Evolutionary conservation across 30 jellyfish, hydroid and myxozoan genomes (phyloP), one percentile per base, ranked within the genome.

Genomic region (Rhopilema esculentum): DNA sequence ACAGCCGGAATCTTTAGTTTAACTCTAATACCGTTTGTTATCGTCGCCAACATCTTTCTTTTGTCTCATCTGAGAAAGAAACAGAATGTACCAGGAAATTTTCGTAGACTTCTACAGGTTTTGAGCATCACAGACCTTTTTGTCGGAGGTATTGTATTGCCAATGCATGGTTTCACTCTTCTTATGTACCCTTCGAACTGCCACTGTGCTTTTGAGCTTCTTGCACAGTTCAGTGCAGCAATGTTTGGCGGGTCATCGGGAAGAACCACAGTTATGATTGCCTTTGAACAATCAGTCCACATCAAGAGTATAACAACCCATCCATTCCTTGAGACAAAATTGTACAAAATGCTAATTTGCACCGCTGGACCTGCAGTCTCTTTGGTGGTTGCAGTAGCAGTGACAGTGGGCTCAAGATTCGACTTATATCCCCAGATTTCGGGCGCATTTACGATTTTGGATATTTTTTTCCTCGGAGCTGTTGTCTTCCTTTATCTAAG

Each of bases 131-230:
- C 93, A 1, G 97, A 90, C 29, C 49, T 81, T 9, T 62, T 82
- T 23, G 91, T 90, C 28, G 97, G 97, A 12, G 70, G 61, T 17
- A 4, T 83, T 16, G 93, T 80, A n/a, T 74, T 90, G 40, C 97
- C 97, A 25, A 21, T 75, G 0, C 69, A 0, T 71, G 86, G 85
- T 24, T 27, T 74, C 24, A 24, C 77, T 22, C 53, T 90, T 22
- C 24, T 75, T 27, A 4, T 65, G 16, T 21, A 81, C 69, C 93
- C 97, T 8, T 15, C 23, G 9, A 65, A 49, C 16, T 69, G 91
- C 73, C 30, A 66, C 25, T 90, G 97, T 48, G 63, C 28, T 0
- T 16, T 90, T 64, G 97, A 90, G 62, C 84, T 90, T 20, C 75
- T 77, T 18, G 69, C 93, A 32, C 97, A 90, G 83, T 90, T 90